Evolutionary conservation across 2,888 invertebrate genomes (phyloP).

Genomic region (Ormyrus rosae): DNA sequence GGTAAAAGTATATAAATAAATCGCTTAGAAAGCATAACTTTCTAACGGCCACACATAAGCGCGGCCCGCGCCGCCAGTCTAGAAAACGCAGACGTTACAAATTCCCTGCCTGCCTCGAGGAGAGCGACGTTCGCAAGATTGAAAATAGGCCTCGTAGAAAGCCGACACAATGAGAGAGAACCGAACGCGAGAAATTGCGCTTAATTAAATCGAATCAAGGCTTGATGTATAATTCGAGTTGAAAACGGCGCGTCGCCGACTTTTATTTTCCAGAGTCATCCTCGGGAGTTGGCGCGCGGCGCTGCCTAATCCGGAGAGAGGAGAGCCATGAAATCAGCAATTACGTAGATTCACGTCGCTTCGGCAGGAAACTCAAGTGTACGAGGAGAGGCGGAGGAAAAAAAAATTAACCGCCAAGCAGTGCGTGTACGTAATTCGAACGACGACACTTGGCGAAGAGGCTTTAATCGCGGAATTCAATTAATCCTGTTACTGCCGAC

Average conservation of each 20-base stretch:
- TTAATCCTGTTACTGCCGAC: too few species aligned
- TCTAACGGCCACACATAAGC: conserved; percentile 28
- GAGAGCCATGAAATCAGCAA: too few species aligned
- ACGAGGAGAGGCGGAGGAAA: too few species aligned
- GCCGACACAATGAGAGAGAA: not conserved
- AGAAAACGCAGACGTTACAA: conserved; percentile 12
- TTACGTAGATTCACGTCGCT: too few species aligned
- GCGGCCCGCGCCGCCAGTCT: not conserved
- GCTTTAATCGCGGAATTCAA: too few species aligned
- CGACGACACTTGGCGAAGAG: too few species aligned
- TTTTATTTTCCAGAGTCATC: not conserved
- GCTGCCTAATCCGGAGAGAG: not conserved
- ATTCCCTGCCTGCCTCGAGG: not conserved
- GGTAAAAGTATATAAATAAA: conserved; percentile 47
- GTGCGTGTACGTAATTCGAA: too few species aligned
- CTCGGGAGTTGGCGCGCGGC: not conserved
- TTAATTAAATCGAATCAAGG: conserved; percentile 17
- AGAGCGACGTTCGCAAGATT: not conserved
- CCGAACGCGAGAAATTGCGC: not conserved
- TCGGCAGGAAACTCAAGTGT: too few species aligned
- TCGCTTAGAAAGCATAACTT: conserved; percentile 48
- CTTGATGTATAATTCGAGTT: not conserved
- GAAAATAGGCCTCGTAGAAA: conserved; percentile 4
- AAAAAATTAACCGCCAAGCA: too few species aligned
- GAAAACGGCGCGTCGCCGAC: too few species aligned